Conservation (phyloP, 1,140 invertebrate genomes). For the Lepidurus couesii region DNA sequence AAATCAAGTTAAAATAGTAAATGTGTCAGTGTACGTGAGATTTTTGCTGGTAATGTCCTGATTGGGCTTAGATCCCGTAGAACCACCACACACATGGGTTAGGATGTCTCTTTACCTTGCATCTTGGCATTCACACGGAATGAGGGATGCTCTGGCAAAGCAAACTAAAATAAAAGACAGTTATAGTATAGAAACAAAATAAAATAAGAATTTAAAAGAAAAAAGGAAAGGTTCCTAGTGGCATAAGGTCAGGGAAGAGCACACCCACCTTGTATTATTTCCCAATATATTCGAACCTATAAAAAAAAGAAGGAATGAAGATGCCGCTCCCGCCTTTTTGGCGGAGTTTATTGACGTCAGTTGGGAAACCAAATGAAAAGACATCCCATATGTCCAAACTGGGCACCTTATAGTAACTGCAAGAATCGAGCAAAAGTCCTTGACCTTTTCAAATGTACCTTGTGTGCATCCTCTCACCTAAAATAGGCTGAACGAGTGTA, state of each 20-base stretch:
- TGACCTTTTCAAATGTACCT: slow-evolving; percentile 1
- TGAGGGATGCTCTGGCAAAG: no score
- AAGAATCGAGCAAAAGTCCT: not conserved
- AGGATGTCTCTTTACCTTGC: no score
- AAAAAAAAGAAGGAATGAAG: not conserved
- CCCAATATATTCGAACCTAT: not conserved
- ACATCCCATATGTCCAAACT: not conserved
- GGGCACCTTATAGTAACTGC: not conserved
- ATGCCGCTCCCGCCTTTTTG: not conserved
- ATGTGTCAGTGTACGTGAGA: no score
- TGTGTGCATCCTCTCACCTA: not conserved
- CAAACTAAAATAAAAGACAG: no score
- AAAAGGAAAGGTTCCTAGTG: not conserved
- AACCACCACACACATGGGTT: no score
- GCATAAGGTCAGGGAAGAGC: not conserved
- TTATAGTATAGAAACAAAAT: not conserved
- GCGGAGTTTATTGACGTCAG: slow-evolving; percentile 2
- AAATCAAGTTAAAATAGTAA: no score
- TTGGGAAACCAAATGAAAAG: slow-evolving; percentile 2
- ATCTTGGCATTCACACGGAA: no score
- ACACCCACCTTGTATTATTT: not conserved
- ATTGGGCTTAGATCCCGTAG: no score
- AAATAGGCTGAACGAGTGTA: not conserved
- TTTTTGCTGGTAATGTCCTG: no score
- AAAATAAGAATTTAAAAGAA: not conserved